A percentile compares a stretch with the other conserved stretches of the same genome.
Conservation (phyloP, 2,113 vertebrate species). For the Stercorarius parasiticus region DNA sequence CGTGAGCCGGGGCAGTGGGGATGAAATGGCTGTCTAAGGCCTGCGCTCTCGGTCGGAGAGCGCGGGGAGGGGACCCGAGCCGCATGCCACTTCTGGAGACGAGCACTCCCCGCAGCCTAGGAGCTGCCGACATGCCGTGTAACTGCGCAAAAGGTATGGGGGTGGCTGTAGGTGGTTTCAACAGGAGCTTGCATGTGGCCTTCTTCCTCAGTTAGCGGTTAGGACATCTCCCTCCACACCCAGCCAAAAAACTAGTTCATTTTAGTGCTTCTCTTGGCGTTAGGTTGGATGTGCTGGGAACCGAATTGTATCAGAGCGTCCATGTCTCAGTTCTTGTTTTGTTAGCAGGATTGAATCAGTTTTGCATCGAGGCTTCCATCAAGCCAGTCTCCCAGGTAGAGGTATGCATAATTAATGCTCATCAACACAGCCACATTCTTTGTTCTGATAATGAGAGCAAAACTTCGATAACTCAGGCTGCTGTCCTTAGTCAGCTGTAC, state of each 20-base stretch:
- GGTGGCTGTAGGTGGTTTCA: neutral
- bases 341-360: conserved; percentile 77
- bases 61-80: neutral
- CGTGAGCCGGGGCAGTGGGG: neutral
- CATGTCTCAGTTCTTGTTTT: conserved; percentile 76
- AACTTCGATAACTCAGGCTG: neutral
- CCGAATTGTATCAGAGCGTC: conserved; percentile 48
- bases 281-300: conserved; percentile 42
- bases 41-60: neutral
- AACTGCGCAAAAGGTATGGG: accelerated
- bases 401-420: conserved; percentile 76
- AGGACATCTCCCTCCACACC: neutral
- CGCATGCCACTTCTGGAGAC: accelerated
- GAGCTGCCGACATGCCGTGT: accelerated
- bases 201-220: neutral
- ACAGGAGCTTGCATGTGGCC: neutral
- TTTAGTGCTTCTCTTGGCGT: neutral
- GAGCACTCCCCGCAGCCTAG: neutral
- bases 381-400: conserved; percentile 76
- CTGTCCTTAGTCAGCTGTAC: neutral
- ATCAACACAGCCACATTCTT: conserved; percentile 70
- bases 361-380: conserved; percentile 75
- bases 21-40: conserved; percentile 19
- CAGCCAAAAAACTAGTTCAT: neutral
- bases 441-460: conserved; percentile 63